Evolutionary conservation across 2,797 vertebrate species (phyloP).

Genomic region (Phoxinus dragarum): DNA sequence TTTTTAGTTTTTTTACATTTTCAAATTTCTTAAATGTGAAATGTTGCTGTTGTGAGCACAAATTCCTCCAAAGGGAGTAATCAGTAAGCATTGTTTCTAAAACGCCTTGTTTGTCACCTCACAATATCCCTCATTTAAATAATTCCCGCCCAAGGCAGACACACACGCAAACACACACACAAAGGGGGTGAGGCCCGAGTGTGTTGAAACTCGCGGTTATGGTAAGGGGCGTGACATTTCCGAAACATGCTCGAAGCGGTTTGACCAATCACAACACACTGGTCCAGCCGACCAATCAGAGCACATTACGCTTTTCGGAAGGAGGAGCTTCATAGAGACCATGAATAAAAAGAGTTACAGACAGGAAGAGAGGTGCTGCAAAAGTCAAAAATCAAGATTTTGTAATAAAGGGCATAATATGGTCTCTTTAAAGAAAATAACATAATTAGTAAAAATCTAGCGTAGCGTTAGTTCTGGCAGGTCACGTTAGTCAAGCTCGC

Average conservation of each 20-base stretch:
- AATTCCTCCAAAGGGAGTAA: not conserved
- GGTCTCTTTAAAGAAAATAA: not conserved
- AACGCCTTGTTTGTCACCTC: not conserved
- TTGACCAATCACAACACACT: not conserved
- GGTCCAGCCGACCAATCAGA: not conserved
- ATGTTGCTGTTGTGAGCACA: not conserved
- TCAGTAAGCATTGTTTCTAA: not conserved
- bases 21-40: not conserved
- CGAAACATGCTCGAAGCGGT: no score
- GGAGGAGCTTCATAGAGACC: not conserved
- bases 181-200: not conserved
- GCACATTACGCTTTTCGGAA: not conserved
- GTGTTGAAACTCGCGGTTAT: not conserved
- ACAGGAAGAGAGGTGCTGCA: not conserved
- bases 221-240: not conserved
- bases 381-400: not conserved
- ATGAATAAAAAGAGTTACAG: no score
- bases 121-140: not conserved
- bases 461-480: no score
- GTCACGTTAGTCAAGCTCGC: no score
- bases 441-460: not conserved
- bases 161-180: not conserved
- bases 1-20: not conserved
- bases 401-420: not conserved
- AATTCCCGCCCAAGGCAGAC: not conserved